Conservation (phyloP, 2,113 vertebrate species). For the Ceratotherium simum region DNA sequence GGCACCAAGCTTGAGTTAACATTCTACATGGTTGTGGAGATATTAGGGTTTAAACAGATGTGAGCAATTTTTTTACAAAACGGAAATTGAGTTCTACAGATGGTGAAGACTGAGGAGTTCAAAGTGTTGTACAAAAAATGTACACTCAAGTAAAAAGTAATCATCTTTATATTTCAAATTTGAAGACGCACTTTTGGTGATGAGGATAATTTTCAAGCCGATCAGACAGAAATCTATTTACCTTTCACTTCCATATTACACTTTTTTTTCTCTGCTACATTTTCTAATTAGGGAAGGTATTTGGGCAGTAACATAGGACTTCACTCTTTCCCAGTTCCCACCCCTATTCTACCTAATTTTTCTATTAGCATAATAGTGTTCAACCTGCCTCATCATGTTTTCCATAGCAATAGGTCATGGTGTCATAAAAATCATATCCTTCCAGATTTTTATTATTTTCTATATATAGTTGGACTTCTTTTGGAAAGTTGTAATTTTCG, state of each 20-base stretch:
- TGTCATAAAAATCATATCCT: conserved; percentile 26
- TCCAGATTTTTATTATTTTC: conserved; percentile 22
- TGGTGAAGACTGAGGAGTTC: conserved; percentile 77
- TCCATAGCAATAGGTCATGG: neutral
- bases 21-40: conserved; percentile 79
- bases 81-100: conserved; percentile 82
- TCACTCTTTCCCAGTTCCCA: neutral
- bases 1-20: conserved; percentile 81
- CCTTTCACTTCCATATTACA: conserved; percentile 9
- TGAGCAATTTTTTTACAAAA: conserved; percentile 78
- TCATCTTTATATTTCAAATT: conserved; percentile 67
- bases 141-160: conserved; percentile 63
- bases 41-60: conserved; percentile 82
- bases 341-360: neutral
- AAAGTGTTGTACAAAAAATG: conserved; percentile 75
- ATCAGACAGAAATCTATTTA: conserved; percentile 65
- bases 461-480: neutral
- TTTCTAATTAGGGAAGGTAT: conserved; percentile 41
- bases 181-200: conserved; percentile 54
- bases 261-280: conserved; percentile 24
- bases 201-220: conserved; percentile 4
- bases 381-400: neutral
- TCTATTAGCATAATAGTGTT: neutral
- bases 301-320: conserved; percentile 49
- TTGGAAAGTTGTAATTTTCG: conserved; percentile 43